Evolutionary conservation across 2,113 vertebrate species (phyloP).

Genomic region (Loxodonta africana): DNA sequence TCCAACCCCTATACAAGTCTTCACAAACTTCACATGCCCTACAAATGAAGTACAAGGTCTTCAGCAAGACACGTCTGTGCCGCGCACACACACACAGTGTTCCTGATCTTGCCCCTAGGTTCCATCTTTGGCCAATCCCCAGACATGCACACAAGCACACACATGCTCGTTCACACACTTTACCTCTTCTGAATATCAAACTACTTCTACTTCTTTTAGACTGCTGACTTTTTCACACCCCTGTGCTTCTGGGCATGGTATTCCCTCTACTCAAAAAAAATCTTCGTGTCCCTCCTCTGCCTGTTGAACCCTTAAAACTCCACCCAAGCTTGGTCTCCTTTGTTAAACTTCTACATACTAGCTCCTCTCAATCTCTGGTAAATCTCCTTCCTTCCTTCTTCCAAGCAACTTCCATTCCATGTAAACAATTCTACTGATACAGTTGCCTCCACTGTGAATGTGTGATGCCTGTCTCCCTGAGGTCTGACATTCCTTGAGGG

Average conservation of each 20-base stretch:
- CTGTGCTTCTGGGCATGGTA: not conserved
- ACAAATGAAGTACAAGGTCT: not conserved
- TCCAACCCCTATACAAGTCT: not conserved
- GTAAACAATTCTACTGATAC: not conserved
- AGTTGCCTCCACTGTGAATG: not conserved
- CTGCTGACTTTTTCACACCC: not conserved
- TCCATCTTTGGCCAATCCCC: not conserved
- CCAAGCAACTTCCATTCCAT: not conserved
- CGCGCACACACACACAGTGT: too few species aligned
- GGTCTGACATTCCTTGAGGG: not conserved
- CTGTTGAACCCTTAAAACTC: not conserved
- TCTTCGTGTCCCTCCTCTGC: not conserved
- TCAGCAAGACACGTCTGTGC: not conserved
- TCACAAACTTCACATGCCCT: not conserved
- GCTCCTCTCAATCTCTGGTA: not conserved
- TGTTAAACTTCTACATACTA: not conserved
- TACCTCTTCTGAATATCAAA: not conserved
- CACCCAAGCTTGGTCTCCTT: not conserved
- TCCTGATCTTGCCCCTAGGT: not conserved
- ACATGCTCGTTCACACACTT: not conserved
- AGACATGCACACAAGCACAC: too few species aligned
- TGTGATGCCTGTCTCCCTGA: not conserved
- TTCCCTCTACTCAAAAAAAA: conserved; percentile 14
- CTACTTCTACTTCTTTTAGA: not conserved
- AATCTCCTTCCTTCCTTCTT: not conserved